A percentile compares a stretch with the other conserved stretches of the same genome.
These are phyloP conservation scores for Lepus townsendii DNA, from an alignment of 2,797 vertebrate genomes.

Conservation along the genomic window DNA sequence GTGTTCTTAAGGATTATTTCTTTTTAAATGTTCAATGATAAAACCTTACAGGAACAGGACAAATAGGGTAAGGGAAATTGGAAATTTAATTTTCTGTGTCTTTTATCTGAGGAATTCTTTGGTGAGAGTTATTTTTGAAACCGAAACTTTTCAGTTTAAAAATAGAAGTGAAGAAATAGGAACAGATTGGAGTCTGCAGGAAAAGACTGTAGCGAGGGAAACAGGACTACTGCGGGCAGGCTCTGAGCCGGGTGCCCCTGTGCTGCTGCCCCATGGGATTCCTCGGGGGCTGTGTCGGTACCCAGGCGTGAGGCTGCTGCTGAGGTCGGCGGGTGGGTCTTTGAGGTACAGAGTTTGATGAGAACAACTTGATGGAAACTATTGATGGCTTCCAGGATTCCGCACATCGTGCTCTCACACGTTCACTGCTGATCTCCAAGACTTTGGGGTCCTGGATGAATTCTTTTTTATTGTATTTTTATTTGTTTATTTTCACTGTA, in stretches of 20 bases:
- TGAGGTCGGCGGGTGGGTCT: background rate
- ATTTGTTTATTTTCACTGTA: too few relatives aligned
- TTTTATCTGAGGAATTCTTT: constrained; percentile 69
- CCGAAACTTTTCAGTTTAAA: constrained; percentile 72
- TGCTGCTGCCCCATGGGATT: background rate
- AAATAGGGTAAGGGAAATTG: constrained; percentile 30
- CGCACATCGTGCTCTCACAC: background rate
- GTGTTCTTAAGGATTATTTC: background rate
- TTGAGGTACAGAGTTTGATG: background rate
- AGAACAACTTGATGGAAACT: constrained; percentile 9
- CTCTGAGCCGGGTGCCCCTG: background rate
- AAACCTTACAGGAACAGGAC: constrained; percentile 35
- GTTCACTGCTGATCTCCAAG: background rate
- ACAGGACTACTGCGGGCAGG: background rate
- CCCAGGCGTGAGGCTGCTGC: background rate
- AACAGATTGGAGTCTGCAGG: constrained; percentile 71
- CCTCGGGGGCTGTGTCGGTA: background rate
- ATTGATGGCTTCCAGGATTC: background rate
- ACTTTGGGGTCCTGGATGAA: too few relatives aligned
- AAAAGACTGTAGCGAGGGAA: constrained; percentile 4
- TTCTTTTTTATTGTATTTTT: too few relatives aligned
- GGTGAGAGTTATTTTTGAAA: constrained; percentile 72
- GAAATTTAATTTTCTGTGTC: constrained; percentile 68
- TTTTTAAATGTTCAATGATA: constrained; percentile 33
- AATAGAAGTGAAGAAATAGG: constrained; percentile 78